These are phyloP conservation scores for Phortica okadai DNA, from an alignment of 2,888 invertebrate species.

Conservation along the genomic window DNA sequence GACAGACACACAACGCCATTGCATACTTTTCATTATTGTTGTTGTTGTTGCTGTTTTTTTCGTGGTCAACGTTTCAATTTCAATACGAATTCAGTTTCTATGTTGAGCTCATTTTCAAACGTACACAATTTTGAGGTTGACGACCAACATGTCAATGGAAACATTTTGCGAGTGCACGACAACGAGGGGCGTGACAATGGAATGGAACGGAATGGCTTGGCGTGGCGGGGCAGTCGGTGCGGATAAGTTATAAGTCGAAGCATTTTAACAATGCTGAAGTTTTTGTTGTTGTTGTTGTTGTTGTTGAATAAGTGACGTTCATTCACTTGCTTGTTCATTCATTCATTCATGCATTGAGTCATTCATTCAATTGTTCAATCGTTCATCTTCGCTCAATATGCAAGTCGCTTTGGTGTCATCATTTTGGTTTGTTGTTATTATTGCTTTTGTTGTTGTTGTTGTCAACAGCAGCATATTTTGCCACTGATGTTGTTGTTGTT, in stretches of 20 bases:
- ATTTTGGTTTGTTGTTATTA: neutral
- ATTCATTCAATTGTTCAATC: neutral
- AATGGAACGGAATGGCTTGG: neutral
- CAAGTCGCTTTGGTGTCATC: neutral
- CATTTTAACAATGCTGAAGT: neutral
- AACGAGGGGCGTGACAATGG: neutral
- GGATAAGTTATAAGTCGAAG: no score
- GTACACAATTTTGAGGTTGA: neutral
- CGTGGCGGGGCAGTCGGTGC: no score
- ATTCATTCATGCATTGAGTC: neutral
- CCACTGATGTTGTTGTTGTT: neutral
- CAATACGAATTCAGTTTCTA: no score
- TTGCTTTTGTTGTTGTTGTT: neutral
- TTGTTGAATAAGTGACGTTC: neutral
- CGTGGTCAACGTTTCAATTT: no score
- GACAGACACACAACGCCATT: no score
- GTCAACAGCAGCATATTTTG: neutral
- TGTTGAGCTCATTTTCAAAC: no score
- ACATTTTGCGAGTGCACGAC: neutral
- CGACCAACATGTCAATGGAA: neutral
- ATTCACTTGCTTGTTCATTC: neutral
- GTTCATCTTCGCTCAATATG: constrained; percentile 3
- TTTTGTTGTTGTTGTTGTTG: neutral
- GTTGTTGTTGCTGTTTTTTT: no score
- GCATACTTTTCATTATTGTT: no score